Evolutionary conservation across 2,113 vertebrate genomes (phyloP).

Genomic region (Ardeotis arabs): DNA sequence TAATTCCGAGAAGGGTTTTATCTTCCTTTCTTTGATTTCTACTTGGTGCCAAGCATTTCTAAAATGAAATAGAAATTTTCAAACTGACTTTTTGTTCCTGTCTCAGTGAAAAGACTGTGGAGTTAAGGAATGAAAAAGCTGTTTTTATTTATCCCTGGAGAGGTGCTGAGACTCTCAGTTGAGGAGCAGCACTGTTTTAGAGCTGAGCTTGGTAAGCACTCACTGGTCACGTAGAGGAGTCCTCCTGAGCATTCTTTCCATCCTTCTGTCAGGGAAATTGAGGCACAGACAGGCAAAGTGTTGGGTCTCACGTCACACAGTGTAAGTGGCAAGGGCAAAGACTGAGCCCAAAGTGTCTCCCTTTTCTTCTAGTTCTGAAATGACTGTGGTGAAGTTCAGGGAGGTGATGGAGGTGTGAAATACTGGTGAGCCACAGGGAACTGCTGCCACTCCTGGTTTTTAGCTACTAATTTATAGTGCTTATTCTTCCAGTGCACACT

Average conservation of each 20-base stretch:
- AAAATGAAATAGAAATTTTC: not conserved
- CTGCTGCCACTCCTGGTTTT: not conserved
- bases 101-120: not conserved
- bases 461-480: not conserved
- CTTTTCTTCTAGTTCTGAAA: not conserved
- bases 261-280: not conserved
- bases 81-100: not conserved
- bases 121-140: not conserved
- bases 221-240: not conserved
- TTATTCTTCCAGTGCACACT: not conserved
- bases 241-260: not conserved
- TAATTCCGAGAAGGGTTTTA: not conserved
- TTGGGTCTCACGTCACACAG: not conserved
- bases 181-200: fast-evolving
- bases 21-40: constrained; percentile 23
- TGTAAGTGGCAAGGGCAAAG: not conserved
- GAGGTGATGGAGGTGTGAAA: not conserved
- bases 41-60: not conserved
- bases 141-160: not conserved
- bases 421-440: not conserved
- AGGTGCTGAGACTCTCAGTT: not conserved
- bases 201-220: not conserved
- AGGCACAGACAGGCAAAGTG: not conserved
- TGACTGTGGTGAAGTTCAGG: fast-evolving
- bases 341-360: not conserved